phyloP scores from a whole-genome alignment of 2,113 vertebrate species.

The Gobio gobio region DNA sequence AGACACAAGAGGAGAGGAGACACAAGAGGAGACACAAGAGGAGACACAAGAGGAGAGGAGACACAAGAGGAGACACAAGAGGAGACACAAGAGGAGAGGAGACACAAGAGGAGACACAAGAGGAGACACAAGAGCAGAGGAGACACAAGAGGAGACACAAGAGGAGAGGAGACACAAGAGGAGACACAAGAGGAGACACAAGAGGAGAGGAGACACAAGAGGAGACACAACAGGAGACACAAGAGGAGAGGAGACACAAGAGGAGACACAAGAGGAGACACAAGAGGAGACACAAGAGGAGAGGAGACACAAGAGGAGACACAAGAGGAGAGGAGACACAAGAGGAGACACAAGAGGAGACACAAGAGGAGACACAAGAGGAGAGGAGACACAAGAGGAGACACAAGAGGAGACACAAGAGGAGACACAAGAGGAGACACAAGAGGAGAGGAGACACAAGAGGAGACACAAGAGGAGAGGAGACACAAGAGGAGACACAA shows the following conservation, averaged over 20 bases:
- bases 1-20: rapidly evolving
- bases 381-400: neutral
- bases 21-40: rapidly evolving
- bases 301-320: rapidly evolving
- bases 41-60: neutral
- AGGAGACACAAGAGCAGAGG: neutral
- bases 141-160: too few relatives aligned
- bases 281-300: rapidly evolving
- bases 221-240: neutral
- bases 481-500: too few relatives aligned
- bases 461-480: rapidly evolving
- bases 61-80: rapidly evolving
- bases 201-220: too few relatives aligned
- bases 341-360: rapidly evolving
- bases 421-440: too few relatives aligned
- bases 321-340: neutral
- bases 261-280: rapidly evolving
- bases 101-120: neutral
- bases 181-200: neutral
- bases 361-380: rapidly evolving
- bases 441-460: rapidly evolving
- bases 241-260: neutral
- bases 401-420: rapidly evolving
- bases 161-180: neutral
- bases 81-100: too few relatives aligned